These are phyloP conservation scores for Drosophila planitibia DNA, from an alignment of 2,888 invertebrate species.

Conservation along the genomic window DNA sequence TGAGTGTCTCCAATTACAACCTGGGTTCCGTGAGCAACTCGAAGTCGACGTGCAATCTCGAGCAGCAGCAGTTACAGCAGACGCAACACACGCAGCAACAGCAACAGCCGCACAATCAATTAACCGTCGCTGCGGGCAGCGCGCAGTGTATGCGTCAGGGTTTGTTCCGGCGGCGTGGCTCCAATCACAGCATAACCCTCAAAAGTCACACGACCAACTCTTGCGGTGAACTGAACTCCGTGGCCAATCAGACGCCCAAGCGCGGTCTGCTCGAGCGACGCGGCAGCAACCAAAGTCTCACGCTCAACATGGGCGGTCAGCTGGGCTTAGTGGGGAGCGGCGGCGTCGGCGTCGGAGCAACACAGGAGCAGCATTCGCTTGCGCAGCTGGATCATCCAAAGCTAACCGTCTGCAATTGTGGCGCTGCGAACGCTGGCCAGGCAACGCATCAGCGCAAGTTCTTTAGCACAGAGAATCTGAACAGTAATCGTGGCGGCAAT, in stretches of 20 bases:
- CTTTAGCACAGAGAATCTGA: constrained; percentile 85
- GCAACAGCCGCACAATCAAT: constrained; percentile 33
- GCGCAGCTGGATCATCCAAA: constrained; percentile 61
- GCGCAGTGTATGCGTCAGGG: constrained; percentile 64
- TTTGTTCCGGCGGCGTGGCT: constrained; percentile 83
- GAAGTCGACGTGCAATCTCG: constrained; percentile 81
- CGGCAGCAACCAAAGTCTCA: constrained; percentile 95
- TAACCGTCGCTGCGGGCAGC: constrained; percentile 59
- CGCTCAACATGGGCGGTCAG: constrained; percentile 88
- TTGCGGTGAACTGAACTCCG: constrained; percentile 86
- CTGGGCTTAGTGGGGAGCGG: background rate
- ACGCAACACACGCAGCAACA: constrained; percentile 20
- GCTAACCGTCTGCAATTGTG: constrained; percentile 64
- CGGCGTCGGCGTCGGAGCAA: constrained; percentile 1
- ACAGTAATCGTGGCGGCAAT: constrained; percentile 69
- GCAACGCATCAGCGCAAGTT: constrained; percentile 83
- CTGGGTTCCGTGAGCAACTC: constrained; percentile 86
- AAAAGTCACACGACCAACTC: constrained; percentile 85
- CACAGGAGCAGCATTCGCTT: constrained; percentile 42
- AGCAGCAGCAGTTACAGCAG: constrained; percentile 48
- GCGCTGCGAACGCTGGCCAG: constrained; percentile 58
- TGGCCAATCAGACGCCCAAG: constrained; percentile 86
- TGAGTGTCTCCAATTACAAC: constrained; percentile 87
- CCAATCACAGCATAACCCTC: constrained; percentile 87
- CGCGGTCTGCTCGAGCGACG: constrained; percentile 93